Conservation (phyloP, 2,797 vertebrate species). For the Mus spretus region DNA sequence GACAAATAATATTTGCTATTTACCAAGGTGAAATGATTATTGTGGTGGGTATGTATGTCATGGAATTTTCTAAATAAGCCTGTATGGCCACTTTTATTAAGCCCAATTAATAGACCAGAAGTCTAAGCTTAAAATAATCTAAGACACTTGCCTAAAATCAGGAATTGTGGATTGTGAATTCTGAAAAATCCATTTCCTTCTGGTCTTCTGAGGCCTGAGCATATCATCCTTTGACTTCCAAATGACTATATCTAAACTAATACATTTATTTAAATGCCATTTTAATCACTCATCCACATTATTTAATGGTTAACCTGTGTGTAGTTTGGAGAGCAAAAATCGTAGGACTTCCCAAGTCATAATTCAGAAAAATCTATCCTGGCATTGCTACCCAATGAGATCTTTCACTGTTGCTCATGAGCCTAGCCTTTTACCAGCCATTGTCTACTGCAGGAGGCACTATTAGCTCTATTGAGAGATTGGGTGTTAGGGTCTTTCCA, state of each 20-base stretch:
- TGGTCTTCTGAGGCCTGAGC: background rate
- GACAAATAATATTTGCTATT: conserved; percentile 6
- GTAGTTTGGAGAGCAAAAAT: background rate
- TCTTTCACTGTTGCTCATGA: background rate
- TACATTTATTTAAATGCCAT: background rate
- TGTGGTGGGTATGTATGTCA: background rate
- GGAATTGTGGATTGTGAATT: background rate
- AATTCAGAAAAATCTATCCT: background rate
- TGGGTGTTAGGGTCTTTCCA: background rate
- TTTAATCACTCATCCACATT: background rate
- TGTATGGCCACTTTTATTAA: background rate
- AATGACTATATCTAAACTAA: conserved; percentile 6
- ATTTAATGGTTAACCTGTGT: background rate
- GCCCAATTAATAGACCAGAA: background rate
- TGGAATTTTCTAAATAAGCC: conserved; percentile 20
- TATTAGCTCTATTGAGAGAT: too few relatives aligned
- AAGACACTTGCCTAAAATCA: background rate
- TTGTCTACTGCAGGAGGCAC: background rate
- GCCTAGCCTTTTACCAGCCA: background rate
- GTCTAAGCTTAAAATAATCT: background rate
- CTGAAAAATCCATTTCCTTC: background rate
- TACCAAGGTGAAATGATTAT: background rate
- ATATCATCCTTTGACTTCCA: background rate
- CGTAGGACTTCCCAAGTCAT: conserved; percentile 25
- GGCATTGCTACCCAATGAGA: background rate